These are phyloP conservation scores for Coboldia fuscipes DNA, from an alignment of 1,140 invertebrate species.

Conservation along the genomic window DNA sequence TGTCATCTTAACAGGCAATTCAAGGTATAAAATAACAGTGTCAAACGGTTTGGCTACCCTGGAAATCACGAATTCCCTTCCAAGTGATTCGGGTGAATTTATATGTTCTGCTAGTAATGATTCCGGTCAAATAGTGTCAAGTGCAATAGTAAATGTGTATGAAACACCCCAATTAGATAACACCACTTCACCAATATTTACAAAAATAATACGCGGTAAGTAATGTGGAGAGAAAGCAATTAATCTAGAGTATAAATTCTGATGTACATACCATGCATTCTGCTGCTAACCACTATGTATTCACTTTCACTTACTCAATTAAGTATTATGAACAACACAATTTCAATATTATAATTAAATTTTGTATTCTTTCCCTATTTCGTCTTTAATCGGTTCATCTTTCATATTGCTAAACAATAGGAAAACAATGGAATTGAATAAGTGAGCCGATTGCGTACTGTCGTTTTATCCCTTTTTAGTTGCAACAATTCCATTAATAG, in stretches of 20 bases:
- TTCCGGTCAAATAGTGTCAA: not conserved
- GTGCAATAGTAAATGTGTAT: too few relatives aligned
- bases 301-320: too few relatives aligned
- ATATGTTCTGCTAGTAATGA: constrained; percentile 43
- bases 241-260: not conserved
- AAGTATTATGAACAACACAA: too few relatives aligned
- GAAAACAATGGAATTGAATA: too few relatives aligned
- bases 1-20: constrained; percentile 22
- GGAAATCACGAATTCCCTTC: constrained; percentile 36
- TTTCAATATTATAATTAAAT: too few relatives aligned
- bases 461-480: too few relatives aligned
- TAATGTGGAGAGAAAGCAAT: not conserved
- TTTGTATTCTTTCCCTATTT: too few relatives aligned
- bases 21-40: constrained; percentile 27
- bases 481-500: too few relatives aligned
- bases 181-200: not conserved
- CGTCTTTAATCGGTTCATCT: too few relatives aligned
- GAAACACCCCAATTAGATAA: not conserved
- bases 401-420: too few relatives aligned
- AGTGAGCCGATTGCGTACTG: too few relatives aligned
- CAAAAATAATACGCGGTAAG: not conserved
- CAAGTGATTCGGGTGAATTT: constrained; percentile 41
- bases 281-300: not conserved
- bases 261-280: not conserved
- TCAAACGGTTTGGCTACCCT: constrained; percentile 43